Evolutionary conservation across 1,140 invertebrate species (phyloP).

Genomic region (Drosophila pallidifrons): DNA sequence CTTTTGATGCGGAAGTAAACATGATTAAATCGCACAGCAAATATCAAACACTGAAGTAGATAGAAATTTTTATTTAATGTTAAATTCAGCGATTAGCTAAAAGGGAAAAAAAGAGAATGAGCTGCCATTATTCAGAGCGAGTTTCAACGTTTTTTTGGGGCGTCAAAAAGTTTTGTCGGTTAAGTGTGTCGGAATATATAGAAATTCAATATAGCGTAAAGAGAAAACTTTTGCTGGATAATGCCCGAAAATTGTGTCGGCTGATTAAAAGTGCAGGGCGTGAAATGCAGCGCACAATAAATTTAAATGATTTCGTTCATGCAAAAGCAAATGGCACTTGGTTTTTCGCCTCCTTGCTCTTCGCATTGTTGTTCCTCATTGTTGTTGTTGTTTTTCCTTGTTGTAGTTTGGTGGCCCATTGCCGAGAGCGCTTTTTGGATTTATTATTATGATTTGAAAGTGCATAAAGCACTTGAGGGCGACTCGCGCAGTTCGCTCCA

Average conservation of each 20-base stretch:
- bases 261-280: conserved; percentile 79
- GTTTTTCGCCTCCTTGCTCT: conserved; percentile 27
- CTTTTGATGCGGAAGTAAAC: conserved; percentile 2
- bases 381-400: conserved; percentile 31
- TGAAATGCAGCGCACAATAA: conserved; percentile 79
- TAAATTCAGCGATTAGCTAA: background rate
- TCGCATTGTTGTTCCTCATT: conserved; percentile 45
- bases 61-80: background rate
- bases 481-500: conserved; percentile 74
- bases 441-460: conserved; percentile 83
- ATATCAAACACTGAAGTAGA: background rate
- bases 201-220: conserved; percentile 56
- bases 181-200: conserved; percentile 52
- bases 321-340: conserved; percentile 79
- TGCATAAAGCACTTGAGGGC: conserved; percentile 81
- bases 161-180: conserved; percentile 40
- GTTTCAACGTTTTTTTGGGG: background rate
- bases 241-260: conserved; percentile 61
- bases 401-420: conserved; percentile 43
- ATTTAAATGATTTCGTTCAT: conserved; percentile 79
- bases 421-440: conserved; percentile 65
- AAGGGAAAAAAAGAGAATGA: background rate
- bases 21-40: conserved; percentile 10
- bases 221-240: conserved; percentile 46
- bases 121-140: background rate